Evolutionary conservation across 2,888 invertebrate species (phyloP).

Genomic region (Galerucella calmariensis): DNA sequence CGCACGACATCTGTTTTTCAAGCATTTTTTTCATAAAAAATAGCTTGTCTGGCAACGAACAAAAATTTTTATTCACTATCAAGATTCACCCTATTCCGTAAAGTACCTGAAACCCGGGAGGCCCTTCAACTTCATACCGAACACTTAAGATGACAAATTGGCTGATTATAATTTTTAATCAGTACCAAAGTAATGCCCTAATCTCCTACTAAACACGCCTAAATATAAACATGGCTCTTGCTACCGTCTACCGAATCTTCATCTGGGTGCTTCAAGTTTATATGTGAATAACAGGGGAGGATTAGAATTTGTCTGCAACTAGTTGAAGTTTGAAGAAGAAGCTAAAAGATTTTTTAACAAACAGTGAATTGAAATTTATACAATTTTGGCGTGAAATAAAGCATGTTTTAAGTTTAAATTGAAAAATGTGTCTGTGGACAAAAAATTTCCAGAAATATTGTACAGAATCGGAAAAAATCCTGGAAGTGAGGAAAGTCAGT

Average conservation of each 20-base stretch:
- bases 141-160: constrained; percentile 63
- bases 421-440: too few relatives aligned
- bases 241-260: constrained; percentile 56
- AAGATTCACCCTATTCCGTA: constrained; percentile 31
- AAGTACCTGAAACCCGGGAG: constrained; percentile 42
- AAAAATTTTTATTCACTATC: constrained; percentile 39
- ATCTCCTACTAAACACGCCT: constrained; percentile 46
- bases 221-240: constrained; percentile 59
- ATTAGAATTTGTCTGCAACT: neutral
- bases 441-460: too few relatives aligned
- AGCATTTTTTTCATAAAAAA: constrained; percentile 37
- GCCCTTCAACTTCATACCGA: constrained; percentile 46
- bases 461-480: too few relatives aligned
- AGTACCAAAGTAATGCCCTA: constrained; percentile 49
- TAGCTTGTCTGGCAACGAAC: constrained; percentile 39
- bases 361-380: too few relatives aligned
- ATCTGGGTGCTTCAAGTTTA: constrained; percentile 30
- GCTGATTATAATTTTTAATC: constrained; percentile 64
- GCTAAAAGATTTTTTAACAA: too few relatives aligned
- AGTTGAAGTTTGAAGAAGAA: too few relatives aligned
- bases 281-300: neutral
- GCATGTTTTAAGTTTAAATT: too few relatives aligned
- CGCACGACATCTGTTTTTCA: constrained; percentile 42
- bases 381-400: too few relatives aligned
- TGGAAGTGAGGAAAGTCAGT: too few relatives aligned